Base-by-base conservation (phyloP, 2,113 vertebrate genomes). In the Clinocottus analis region DNA sequence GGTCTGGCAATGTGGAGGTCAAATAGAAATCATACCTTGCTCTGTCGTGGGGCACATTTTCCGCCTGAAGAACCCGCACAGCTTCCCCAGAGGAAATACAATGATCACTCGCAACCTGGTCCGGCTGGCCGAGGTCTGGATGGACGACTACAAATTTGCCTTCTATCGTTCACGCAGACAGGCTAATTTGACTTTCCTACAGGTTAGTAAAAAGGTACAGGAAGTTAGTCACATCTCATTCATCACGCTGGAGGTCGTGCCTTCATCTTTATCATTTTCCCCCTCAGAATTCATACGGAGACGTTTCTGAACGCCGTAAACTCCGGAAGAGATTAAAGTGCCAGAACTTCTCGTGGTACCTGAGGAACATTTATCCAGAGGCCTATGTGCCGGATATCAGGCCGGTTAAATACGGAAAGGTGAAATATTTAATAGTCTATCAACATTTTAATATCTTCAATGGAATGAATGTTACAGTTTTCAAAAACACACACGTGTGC, bases 111-210 rank as follows among this genome's bases (percentile, higher is more conserved):
- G 93, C 55, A 97, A 97, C 88, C 94, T 95, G 62, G 96, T 97
- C 25, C 96, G 96, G 41, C 83, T 96, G 90, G 96, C 97, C 0
- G 96, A 97, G 89, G 96, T 97, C 64, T 97, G 96, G 96, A 96
- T 97, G 96, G 97, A 96, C 0, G 70, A 77, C n/a, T 97, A 96
- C 86, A 97, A 96, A 90, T 92, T 94, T 77, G 92, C 97, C 65
- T 97, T 96, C 93, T 97, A 97, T 77, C 89, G 96, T 43, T 82
- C 94, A 16, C 96, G 96, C 85, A 88, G 91, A 43, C 93, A 94
- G 3, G 96, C 96, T 0, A 93, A 92, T 0, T 91, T 90, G 77
- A 95, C 97, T 88, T 96, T 93, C 82, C 77, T 70, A 65, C 92
- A 95, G 93, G 97, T 97, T 72, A 43, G 45, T n/a, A 25, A 1